phyloP scores from a whole-genome alignment of 2,113 vertebrate genomes.

The Gymnarchus niloticus region DNA sequence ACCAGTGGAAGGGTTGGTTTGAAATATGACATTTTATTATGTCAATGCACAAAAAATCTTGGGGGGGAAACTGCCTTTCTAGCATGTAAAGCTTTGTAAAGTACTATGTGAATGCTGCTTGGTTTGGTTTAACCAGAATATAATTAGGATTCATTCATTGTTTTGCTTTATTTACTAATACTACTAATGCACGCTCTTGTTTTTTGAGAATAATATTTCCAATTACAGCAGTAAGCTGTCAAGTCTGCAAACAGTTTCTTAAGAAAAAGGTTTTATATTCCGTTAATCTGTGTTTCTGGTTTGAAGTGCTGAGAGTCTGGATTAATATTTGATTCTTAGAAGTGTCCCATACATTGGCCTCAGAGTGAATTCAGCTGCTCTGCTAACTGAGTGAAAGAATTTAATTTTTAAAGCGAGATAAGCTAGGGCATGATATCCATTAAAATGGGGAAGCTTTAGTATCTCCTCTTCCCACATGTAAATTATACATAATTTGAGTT shows the following conservation, averaged over 20 bases:
- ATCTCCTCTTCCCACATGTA: neutral
- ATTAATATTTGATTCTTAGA: neutral
- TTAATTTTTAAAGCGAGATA: neutral
- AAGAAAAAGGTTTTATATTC: neutral
- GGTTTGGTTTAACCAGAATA: constrained; percentile 14
- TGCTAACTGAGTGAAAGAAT: neutral
- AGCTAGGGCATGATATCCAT: neutral
- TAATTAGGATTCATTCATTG: constrained; percentile 37
- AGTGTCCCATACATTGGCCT: neutral
- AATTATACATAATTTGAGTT: neutral
- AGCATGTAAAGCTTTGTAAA: constrained; percentile 60
- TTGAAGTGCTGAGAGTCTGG: neutral
- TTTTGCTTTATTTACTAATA: constrained; percentile 1
- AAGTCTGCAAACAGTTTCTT: constrained; percentile 9
- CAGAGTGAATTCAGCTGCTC: neutral
- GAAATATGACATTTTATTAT: constrained; percentile 26
- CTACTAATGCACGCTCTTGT: constrained; percentile 14
- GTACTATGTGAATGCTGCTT: constrained; percentile 52
- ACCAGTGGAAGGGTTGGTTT: constrained; percentile 63
- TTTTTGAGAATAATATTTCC: neutral
- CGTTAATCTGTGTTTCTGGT: neutral
- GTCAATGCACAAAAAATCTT: constrained; percentile 25
- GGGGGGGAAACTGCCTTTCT: constrained; percentile 31
- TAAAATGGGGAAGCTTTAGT: neutral
- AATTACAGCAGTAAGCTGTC: neutral